Conservation (phyloP, 37 sponge, comb jelly and placozoan genomes). For the Crambe crambe region DNA sequence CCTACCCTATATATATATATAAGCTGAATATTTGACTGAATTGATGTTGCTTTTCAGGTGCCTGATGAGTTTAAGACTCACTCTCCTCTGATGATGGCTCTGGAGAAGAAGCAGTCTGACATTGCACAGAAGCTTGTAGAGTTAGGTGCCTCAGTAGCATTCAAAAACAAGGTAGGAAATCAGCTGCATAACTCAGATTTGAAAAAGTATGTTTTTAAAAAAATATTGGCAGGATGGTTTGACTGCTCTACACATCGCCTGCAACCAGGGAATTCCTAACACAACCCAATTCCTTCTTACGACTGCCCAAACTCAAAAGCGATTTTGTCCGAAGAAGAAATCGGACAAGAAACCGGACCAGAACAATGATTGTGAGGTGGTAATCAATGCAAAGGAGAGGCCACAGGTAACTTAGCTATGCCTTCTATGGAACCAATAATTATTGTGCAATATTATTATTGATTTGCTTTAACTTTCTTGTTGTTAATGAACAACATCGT, state of each 20-base stretch:
- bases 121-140: slow-evolving; percentile 21
- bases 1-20: too few species aligned
- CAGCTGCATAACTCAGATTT: not conserved
- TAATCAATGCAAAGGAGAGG: slow-evolving; percentile 8
- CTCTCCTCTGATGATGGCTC: slow-evolving; percentile 36
- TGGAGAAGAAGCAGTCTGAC: not conserved
- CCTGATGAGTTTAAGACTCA: not conserved
- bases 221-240: slow-evolving; percentile 28
- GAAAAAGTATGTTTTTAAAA: too few species aligned
- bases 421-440: too few species aligned
- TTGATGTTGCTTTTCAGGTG: too few species aligned
- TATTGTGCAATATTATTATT: too few species aligned
- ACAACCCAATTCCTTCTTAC: slow-evolving; percentile 44
- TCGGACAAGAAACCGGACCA: too few species aligned
- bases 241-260: slow-evolving; percentile 69
- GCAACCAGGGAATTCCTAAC: slow-evolving; percentile 47
- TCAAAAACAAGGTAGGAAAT: not conserved
- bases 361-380: not conserved
- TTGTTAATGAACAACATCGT: too few species aligned
- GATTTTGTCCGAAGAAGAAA: not conserved
- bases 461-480: too few species aligned
- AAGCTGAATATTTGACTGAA: too few species aligned
- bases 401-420: too few species aligned
- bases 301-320: slow-evolving; percentile 2
- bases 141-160: slow-evolving; percentile 11